Conservation (phyloP, 1,140 invertebrate genomes). For the Brachystomella parvula region DNA sequence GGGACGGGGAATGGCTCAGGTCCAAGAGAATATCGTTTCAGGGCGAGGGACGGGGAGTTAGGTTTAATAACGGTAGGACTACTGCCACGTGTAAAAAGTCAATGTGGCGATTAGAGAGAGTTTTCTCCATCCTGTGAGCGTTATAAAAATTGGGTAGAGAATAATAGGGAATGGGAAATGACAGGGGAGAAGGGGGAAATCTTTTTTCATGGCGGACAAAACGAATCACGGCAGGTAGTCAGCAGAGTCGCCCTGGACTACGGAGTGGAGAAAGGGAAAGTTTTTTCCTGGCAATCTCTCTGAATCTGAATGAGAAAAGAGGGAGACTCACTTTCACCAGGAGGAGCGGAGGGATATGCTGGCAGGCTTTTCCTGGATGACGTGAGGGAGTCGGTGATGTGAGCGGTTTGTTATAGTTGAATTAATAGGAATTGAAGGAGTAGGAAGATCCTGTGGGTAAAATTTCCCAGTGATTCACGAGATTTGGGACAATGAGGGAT, state of each 20-base stretch:
- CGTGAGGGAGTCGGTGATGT: conserved; percentile 14
- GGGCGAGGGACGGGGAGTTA: conserved; percentile 19
- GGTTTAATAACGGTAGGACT: conserved; percentile 25
- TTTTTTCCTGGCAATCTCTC: too few relatives aligned
- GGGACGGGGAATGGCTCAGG: conserved; percentile 13
- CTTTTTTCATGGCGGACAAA: conserved; percentile 27
- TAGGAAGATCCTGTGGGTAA: not conserved
- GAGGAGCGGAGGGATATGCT: too few relatives aligned
- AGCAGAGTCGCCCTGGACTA: not conserved
- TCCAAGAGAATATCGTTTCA: conserved; percentile 25
- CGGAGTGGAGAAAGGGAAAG: too few relatives aligned
- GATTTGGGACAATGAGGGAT: conserved; percentile 28
- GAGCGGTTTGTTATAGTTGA: conserved; percentile 1
- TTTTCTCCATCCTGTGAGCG: conserved; percentile 8
- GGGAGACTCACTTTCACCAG: too few relatives aligned
- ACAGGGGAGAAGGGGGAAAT: conserved; percentile 1
- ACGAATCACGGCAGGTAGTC: conserved; percentile 35
- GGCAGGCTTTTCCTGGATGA: too few relatives aligned
- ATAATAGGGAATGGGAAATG: conserved; percentile 7
- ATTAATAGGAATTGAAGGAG: not conserved
- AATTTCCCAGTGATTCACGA: conserved; percentile 30
- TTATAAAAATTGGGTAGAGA: not conserved
- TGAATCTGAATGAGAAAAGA: too few relatives aligned
- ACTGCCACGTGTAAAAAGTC: conserved; percentile 36
- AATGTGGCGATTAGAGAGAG: conserved; percentile 30